A percentile compares a stretch with the other conserved stretches of the same genome.
phyloP scores from a whole-genome alignment of 1,140 invertebrate genomes.

The Leptinotarsa texana region DNA sequence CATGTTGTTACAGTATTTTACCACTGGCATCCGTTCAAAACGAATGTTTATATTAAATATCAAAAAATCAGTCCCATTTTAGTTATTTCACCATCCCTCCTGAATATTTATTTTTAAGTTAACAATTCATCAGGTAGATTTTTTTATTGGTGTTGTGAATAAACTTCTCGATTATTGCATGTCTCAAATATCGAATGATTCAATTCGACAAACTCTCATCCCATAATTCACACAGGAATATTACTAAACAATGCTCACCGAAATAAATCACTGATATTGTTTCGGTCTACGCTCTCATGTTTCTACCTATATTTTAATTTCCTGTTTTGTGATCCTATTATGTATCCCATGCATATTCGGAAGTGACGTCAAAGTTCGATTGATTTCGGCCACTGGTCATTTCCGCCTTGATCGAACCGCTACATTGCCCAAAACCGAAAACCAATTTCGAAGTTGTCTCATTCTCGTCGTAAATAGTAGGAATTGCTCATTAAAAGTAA shows the following conservation, averaged over 20 bases:
- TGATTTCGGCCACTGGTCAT: constrained; percentile 17
- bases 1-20: too few species aligned
- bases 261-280: constrained; percentile 23
- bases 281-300: constrained; percentile 11
- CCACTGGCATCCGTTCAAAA: too few species aligned
- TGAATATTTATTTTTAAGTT: too few species aligned
- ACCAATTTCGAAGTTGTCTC: constrained; percentile 6
- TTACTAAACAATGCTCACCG: neutral
- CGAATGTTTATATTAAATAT: too few species aligned
- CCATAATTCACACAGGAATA: neutral
- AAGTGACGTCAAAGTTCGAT: constrained; percentile 19
- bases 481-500: constrained; percentile 1
- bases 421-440: constrained; percentile 2
- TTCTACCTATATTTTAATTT: constrained; percentile 21
- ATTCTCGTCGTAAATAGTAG: neutral
- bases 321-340: constrained; percentile 24
- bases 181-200: neutral
- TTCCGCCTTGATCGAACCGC: neutral
- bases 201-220: too few species aligned
- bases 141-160: too few species aligned
- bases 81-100: too few species aligned
- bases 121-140: too few species aligned
- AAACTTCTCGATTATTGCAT: neutral
- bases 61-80: too few species aligned
- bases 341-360: constrained; percentile 18